Conservation (phyloP, 2,888 invertebrate species). For the Archips crataeganus region DNA sequence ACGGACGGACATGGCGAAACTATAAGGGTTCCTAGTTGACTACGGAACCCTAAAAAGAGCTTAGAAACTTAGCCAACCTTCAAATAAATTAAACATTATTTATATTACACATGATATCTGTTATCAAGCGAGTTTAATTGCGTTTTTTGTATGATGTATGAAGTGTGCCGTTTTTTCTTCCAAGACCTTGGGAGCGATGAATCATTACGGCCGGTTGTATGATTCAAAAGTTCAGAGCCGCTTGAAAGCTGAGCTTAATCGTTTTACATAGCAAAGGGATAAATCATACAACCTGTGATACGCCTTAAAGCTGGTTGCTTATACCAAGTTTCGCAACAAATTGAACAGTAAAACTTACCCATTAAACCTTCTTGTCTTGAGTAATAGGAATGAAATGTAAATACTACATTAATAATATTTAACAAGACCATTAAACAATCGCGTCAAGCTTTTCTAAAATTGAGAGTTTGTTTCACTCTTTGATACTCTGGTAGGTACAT, state of each 20-base stretch:
- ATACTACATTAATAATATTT: too few relatives aligned
- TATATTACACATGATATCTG: conserved; percentile 1
- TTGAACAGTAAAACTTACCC: not conserved
- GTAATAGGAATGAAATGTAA: too few relatives aligned
- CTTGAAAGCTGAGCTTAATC: not conserved
- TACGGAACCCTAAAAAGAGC: too few relatives aligned
- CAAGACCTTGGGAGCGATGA: conserved; percentile 18
- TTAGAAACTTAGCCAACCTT: conserved; percentile 1
- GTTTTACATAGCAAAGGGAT: not conserved
- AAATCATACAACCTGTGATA: conserved; percentile 3
- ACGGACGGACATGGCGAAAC: too few relatives aligned
- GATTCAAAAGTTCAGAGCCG: conserved; percentile 19
- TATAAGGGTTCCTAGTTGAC: too few relatives aligned
- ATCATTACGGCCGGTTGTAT: conserved; percentile 1
- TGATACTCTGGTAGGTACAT: too few relatives aligned
- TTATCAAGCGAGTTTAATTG: conserved; percentile 19
- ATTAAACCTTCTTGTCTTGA: not conserved
- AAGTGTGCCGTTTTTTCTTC: conserved; percentile 10
- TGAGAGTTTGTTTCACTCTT: too few relatives aligned
- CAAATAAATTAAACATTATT: not conserved
- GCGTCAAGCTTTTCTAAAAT: too few relatives aligned
- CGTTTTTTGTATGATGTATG: not conserved
- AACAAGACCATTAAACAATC: too few relatives aligned
- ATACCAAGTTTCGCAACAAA: not conserved
- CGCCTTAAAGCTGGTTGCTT: conserved; percentile 4